Evolutionary conservation across 2,888 invertebrate genomes (phyloP).

Genomic region (Himalopsyche tibetana): DNA sequence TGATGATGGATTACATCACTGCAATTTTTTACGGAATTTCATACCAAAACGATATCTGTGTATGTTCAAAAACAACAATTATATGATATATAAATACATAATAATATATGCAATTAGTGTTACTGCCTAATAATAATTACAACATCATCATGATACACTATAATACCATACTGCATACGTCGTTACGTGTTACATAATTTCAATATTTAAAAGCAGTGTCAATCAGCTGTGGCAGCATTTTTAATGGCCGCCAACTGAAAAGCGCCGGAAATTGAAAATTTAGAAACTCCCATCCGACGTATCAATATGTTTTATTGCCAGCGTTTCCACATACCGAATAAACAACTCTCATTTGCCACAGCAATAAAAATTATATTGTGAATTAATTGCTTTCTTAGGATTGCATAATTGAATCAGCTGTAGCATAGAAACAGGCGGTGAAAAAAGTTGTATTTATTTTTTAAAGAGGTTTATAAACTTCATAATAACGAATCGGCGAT

Average conservation of each 20-base stretch:
- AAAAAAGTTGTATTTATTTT: too few relatives aligned
- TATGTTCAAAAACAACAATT: background rate
- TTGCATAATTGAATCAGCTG: too few relatives aligned
- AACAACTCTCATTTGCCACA: slow-evolving; percentile 23
- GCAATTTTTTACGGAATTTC: background rate
- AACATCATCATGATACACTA: background rate
- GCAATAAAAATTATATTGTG: background rate
- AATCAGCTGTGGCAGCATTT: background rate
- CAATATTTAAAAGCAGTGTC: background rate
- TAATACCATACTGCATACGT: slow-evolving; percentile 1
- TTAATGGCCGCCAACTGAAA: slow-evolving; percentile 13
- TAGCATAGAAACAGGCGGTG: too few relatives aligned
- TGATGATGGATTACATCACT: background rate
- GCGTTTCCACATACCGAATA: slow-evolving; percentile 1
- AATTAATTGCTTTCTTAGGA: background rate
- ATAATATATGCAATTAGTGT: slow-evolving; percentile 1
- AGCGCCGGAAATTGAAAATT: slow-evolving; percentile 37
- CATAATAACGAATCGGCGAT: too few relatives aligned
- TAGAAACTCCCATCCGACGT: slow-evolving; percentile 1
- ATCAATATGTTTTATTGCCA: slow-evolving; percentile 29
- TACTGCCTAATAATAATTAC: slow-evolving; percentile 13
- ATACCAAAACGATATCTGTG: background rate
- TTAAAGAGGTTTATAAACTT: too few relatives aligned
- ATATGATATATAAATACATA: background rate
- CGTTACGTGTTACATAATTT: slow-evolving; percentile 11